Evolutionary conservation across 2,888 invertebrate genomes (phyloP).

Genomic region (Peribatodes rhomboidaria): DNA sequence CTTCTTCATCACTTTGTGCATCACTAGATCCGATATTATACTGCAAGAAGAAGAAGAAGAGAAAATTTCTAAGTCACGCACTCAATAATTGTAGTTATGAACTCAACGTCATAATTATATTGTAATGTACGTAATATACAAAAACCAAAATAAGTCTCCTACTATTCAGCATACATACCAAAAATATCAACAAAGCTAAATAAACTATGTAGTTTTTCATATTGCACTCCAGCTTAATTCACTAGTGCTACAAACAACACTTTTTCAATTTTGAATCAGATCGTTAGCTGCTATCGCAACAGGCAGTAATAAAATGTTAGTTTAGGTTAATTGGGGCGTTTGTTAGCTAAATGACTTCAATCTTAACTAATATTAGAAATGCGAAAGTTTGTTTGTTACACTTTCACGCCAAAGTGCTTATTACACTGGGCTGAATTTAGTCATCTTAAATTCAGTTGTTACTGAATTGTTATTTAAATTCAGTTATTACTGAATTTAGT

Average conservation of each 20-base stretch:
- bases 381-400: too few species aligned
- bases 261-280: neutral
- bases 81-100: too few species aligned
- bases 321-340: neutral
- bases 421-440: too few species aligned
- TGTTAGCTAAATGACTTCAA: neutral
- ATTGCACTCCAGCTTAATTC: neutral
- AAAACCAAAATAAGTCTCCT: too few species aligned
- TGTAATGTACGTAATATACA: too few species aligned
- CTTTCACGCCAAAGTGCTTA: too few species aligned
- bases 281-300: constrained; percentile 13
- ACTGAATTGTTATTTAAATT: too few species aligned
- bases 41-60: constrained; percentile 33
- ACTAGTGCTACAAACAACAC: neutral
- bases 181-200: constrained; percentile 32
- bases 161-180: constrained; percentile 2
- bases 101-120: too few species aligned
- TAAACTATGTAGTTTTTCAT: constrained; percentile 26
- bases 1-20: constrained; percentile 46
- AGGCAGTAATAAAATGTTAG: neutral
- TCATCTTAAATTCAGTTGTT: too few species aligned
- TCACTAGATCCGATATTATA: constrained; percentile 35
- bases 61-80: neutral
- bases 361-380: neutral
- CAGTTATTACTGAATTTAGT: too few species aligned